A percentile compares a stretch with the other conserved stretches of the same genome.
These are phyloP conservation scores for Eueremaeus valkanovi DNA, from an alignment of 2,888 invertebrate species.

Conservation along the genomic window DNA sequence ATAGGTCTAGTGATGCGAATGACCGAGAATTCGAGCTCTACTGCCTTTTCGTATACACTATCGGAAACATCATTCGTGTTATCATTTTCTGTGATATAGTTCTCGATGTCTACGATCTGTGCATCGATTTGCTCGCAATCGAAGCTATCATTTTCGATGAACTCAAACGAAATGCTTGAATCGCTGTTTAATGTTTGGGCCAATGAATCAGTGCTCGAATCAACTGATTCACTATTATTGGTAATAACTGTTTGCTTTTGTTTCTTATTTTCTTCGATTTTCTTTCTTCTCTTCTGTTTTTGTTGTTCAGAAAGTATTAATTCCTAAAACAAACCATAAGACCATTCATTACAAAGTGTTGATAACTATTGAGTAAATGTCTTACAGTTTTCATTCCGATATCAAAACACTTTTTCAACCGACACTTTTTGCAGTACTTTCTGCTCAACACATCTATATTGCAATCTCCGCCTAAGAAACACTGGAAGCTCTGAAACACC, in stretches of 20 bases:
- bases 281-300: slow-evolving; percentile 75
- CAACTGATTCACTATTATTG: background rate
- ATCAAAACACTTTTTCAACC: slow-evolving; percentile 82
- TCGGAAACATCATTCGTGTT: background rate
- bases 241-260: background rate
- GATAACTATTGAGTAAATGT: background rate
- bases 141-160: too few relatives aligned
- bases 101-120: background rate
- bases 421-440: slow-evolving; percentile 92
- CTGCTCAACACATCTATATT: slow-evolving; percentile 84
- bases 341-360: background rate
- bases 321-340: slow-evolving; percentile 60
- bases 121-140: too few relatives aligned
- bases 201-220: background rate
- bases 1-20: background rate
- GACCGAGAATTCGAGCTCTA: slow-evolving; percentile 1
- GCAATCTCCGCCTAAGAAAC: slow-evolving; percentile 87
- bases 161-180: too few relatives aligned
- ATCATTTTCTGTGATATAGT: background rate
- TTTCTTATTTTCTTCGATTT: slow-evolving; percentile 71
- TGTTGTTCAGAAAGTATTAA: slow-evolving; percentile 96
- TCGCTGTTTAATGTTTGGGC: too few relatives aligned
- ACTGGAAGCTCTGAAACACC: slow-evolving; percentile 82
- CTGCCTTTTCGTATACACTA: background rate
- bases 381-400: slow-evolving; percentile 85